Base-by-base conservation (phyloP, 2,888 invertebrate genomes). In the Eupeodes latifasciatus region DNA sequence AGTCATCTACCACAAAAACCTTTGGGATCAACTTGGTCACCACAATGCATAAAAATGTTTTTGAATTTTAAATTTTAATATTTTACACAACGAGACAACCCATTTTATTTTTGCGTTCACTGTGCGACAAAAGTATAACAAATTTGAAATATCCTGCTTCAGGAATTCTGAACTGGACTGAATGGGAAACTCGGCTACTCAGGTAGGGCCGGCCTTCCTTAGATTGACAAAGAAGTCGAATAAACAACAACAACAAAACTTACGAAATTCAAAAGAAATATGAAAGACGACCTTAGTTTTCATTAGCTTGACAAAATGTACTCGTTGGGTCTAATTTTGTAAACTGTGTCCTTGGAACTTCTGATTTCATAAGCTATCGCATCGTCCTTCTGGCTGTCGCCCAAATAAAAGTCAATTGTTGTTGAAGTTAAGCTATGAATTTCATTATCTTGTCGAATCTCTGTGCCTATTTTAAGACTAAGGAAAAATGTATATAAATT, bases 21-120 rank as follows among this genome's bases (percentile, higher is more conserved):
- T 72, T 84, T 66, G 84, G 83, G 87, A 87, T 84, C 76, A 87
- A 87, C 72, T 80, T 84, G 87, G 87, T 76, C 83, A 77, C 79
- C 76, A 80, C 76, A 76, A 87, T 87, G 83, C 84, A 84, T 87
- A 84, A 80, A 80, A 87, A 87, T 84, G 66, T 77, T 66, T 49
- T 84, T 80, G 75, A 79, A 80, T 87, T 86, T 79, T 14, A 83
- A 79, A 79, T 83, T 84, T 80, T 80, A 79, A 80, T 87, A 80
- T 81, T 80, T 72, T 77, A 77, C 80, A 61, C 76, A 80, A 72
- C 80, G 74, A 76, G 57, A 71, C 64, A 66, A 53, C 76, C 55
- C 76, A 83, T 75, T 67, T 66, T 44, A 61, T 61, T 62, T 53
- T 55, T 53, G 1, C 27, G 19, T 14, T 61, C 40, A 19, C 55